Evolutionary conservation across 1,140 invertebrate genomes (phyloP), one percentile per base, ranked within the genome.

Genomic region (Zaprionus taronus): DNA sequence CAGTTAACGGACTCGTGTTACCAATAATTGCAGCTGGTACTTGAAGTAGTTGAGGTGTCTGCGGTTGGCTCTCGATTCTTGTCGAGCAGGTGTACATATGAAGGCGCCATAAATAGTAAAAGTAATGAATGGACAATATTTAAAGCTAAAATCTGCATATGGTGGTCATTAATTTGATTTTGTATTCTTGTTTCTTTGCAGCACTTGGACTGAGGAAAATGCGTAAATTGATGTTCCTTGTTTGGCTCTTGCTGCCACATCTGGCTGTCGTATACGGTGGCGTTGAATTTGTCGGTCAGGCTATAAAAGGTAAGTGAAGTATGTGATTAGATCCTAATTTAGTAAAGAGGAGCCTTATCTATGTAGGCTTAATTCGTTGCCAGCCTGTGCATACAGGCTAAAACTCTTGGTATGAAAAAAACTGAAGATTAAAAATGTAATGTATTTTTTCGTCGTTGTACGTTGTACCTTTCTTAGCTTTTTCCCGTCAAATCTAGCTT

Each of bases 261-360:
- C 6, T 77, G 24, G 55, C 24, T 14, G 44, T 68, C 28, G 64
- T 55, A 31, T 17, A 44, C 5, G 62, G 64, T 2, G 69, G 77
- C 34, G 49, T 92, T 62, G 81, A 91, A 47, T 64, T 86, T 34
- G 57, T 31, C 22, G 85, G 81, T 7, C 80, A 92, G 49, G 67
- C 65, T 5, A 87, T 81, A 14, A 87, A 91, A 78, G 83, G 87
- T 91, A 58, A 75, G 60, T 73, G 28, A 5, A 12, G 5, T 2
- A 12, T 11, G 26, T 22, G 47, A 44, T n/a, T 12, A 49, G 15
- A 26, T 28, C 5, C 38, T 44, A 41, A 1, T 41, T 41, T 14
- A 12, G 17, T 34, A 26, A 38, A 38, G 6, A 31, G 7, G 28
- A 2, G 28, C 28, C 7, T 31, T 31, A 9, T 9, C 28, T 31